Conservation (phyloP, 2,797 vertebrate species). For the Lithobates sylvaticus region DNA sequence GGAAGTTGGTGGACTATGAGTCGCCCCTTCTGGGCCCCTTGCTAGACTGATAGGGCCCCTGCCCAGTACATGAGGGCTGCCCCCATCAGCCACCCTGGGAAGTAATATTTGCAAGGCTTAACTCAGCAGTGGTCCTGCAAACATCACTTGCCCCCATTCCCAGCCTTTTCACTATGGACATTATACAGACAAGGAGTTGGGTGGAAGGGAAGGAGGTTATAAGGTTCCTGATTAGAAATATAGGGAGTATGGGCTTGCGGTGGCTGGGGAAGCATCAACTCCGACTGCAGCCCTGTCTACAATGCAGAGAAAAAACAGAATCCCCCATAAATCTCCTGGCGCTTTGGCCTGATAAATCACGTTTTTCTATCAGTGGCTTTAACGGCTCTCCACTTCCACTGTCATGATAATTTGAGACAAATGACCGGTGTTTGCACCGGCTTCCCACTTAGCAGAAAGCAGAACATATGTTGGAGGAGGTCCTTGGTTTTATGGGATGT, state of each 20-base stretch:
- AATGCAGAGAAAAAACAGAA: conserved; percentile 1
- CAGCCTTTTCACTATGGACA: no score
- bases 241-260: background rate
- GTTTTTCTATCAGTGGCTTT: background rate
- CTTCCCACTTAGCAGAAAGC: background rate
- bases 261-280: background rate
- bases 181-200: no score
- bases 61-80: no score
- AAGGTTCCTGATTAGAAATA: background rate
- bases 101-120: background rate
- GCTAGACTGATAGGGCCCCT: no score
- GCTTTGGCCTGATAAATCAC: conserved; percentile 26
- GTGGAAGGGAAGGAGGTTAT: background rate
- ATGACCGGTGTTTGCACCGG: conserved; percentile 35
- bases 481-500: background rate
- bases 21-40: no score
- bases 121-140: no score
- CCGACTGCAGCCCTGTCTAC: background rate
- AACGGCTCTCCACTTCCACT: conserved; percentile 4
- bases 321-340: background rate
- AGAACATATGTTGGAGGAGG: conserved; percentile 31
- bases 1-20: no score
- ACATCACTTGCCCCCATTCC: no score
- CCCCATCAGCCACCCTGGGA: no score
- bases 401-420: conserved; percentile 44